These are phyloP conservation scores for Conomelus anceps DNA, from an alignment of 2,888 invertebrate genomes.

Conservation along the genomic window DNA sequence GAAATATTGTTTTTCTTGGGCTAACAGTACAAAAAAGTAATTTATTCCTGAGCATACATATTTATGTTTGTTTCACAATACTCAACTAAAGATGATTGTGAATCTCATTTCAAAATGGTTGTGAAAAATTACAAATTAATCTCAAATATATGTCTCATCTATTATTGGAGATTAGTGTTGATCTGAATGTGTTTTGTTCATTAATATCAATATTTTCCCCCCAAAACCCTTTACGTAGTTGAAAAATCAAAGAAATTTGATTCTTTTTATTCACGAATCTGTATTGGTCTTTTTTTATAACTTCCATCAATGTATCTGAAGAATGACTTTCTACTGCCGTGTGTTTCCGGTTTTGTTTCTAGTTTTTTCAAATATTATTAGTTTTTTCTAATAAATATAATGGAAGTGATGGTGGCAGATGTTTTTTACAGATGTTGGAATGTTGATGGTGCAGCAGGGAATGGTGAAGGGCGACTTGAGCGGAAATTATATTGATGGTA, in stretches of 20 bases:
- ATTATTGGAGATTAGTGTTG: too few relatives aligned
- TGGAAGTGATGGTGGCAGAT: constrained; percentile 18
- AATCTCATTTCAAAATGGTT: too few relatives aligned
- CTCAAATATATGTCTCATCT: too few relatives aligned
- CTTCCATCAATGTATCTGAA: background rate
- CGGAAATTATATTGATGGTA: constrained; percentile 46
- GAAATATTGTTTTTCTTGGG: too few relatives aligned
- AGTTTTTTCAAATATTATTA: background rate
- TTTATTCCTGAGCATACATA: too few relatives aligned
- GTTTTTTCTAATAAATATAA: background rate
- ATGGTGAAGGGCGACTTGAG: constrained; percentile 70
- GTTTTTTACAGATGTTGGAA: constrained; percentile 85
- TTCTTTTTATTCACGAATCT: background rate
- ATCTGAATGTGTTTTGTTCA: too few relatives aligned
- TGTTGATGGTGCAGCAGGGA: constrained; percentile 95
- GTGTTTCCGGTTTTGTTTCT: background rate
- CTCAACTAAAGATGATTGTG: too few relatives aligned
- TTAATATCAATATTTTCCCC: too few relatives aligned
- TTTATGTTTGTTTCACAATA: too few relatives aligned
- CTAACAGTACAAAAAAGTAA: too few relatives aligned
- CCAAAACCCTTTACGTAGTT: background rate
- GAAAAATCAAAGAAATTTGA: background rate
- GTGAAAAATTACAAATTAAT: too few relatives aligned
- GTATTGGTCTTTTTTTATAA: background rate
- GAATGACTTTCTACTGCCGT: background rate